Conservation (phyloP, 2,113 vertebrate genomes). For the Halcyon malimbica region DNA sequence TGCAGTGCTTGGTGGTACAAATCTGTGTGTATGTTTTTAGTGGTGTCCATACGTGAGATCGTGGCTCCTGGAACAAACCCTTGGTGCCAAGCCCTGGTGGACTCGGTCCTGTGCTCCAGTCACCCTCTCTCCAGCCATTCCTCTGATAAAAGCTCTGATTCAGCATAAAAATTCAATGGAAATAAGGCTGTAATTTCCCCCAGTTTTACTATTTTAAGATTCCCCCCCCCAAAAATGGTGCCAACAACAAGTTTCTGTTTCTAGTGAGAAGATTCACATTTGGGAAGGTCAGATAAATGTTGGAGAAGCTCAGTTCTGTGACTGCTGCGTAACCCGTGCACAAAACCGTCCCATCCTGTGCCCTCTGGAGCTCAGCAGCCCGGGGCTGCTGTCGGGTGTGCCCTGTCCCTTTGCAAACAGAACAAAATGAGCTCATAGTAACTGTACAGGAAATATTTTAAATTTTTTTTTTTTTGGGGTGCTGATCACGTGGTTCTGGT, state of each 20-base stretch:
- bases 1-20: fast-evolving
- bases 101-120: not conserved
- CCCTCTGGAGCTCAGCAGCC: not conserved
- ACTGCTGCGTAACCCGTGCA: fast-evolving
- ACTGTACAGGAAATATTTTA: no score
- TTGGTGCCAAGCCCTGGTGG: not conserved
- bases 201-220: not conserved
- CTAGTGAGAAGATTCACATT: not conserved
- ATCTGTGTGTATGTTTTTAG: no score
- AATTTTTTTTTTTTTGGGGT: not conserved
- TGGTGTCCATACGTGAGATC: fast-evolving
- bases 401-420: not conserved
- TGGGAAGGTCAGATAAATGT: not conserved
- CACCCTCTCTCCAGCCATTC: not conserved
- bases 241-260: not conserved
- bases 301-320: no score
- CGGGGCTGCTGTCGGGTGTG: not conserved
- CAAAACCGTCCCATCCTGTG: no score
- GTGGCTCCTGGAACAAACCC: not conserved
- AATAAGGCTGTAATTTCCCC: not conserved
- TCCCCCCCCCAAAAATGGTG: not conserved
- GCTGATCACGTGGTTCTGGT: not conserved
- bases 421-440: not conserved
- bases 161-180: not conserved
- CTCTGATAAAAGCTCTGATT: not conserved